These are phyloP conservation scores for Clivina fossor DNA, from an alignment of 2,888 invertebrate species.

Conservation along the genomic window DNA sequence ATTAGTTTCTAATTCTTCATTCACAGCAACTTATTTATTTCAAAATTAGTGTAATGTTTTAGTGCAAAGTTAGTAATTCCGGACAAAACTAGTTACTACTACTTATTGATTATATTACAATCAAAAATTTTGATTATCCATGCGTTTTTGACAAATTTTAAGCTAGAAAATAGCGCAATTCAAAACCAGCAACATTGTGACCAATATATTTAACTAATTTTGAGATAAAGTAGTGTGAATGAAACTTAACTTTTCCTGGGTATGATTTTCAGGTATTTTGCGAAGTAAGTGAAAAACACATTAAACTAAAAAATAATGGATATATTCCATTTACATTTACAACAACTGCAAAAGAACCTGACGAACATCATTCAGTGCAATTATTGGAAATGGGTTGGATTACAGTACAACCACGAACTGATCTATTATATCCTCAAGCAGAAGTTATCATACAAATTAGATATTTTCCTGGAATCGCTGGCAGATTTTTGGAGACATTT, in stretches of 20 bases:
- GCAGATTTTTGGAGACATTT: conserved; percentile 56
- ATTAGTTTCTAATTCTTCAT: background rate
- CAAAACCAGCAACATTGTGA: too few relatives aligned
- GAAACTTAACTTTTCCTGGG: conserved; percentile 46
- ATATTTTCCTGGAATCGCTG: conserved; percentile 59
- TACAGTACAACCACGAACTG: conserved; percentile 53
- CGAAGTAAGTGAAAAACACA: conserved; percentile 45
- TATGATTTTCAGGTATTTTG: conserved; percentile 50
- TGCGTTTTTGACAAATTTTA: too few relatives aligned
- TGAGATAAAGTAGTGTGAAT: too few relatives aligned
- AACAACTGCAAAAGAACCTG: conserved; percentile 54
- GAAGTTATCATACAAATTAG: conserved; percentile 53
- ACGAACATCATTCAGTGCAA: conserved; percentile 49
- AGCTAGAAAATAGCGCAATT: too few relatives aligned
- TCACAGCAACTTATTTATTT: background rate
- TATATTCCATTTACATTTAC: conserved; percentile 54
- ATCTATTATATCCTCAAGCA: conserved; percentile 53
- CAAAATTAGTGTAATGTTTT: too few relatives aligned
- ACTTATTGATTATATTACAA: too few relatives aligned
- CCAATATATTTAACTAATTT: too few relatives aligned
- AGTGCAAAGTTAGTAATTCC: too few relatives aligned
- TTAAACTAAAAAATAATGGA: conserved; percentile 57
- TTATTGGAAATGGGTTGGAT: conserved; percentile 55
- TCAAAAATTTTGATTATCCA: too few relatives aligned
- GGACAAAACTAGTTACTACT: too few relatives aligned